Percentiles rank a stretch among this genome's conserved stretches.
Conservation (phyloP, 2,888 invertebrate genomes). For the Phania funesta region DNA sequence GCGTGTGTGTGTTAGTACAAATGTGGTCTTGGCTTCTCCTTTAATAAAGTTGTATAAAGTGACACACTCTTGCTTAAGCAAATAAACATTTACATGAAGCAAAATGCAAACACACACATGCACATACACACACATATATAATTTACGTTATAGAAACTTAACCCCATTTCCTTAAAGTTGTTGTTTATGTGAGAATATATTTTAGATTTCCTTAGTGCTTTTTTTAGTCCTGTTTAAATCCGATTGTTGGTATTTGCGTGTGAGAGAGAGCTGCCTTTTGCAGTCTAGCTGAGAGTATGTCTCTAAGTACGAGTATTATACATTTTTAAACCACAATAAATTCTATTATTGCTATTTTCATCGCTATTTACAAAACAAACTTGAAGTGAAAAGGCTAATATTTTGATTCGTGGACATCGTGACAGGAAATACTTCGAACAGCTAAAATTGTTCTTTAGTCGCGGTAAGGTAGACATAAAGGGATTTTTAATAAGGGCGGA, state of each 20-base stretch:
- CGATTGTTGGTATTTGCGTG: neutral
- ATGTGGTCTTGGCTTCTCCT: too few relatives aligned
- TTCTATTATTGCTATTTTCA: neutral
- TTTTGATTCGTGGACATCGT: too few relatives aligned
- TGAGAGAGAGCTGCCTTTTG: neutral
- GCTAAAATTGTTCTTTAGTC: too few relatives aligned
- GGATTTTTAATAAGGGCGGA: too few relatives aligned
- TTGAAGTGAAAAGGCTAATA: slow-evolving; percentile 11
- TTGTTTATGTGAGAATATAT: neutral
- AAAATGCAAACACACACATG: neutral
- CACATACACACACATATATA: neutral
- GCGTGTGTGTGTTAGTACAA: too few relatives aligned
- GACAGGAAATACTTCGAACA: too few relatives aligned
- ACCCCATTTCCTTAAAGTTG: neutral
- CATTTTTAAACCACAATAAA: slow-evolving; percentile 10
- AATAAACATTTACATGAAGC: neutral
- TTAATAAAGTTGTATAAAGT: neutral
- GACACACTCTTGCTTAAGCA: neutral
- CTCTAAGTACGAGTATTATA: neutral
- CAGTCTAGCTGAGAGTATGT: neutral
- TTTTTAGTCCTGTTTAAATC: neutral
- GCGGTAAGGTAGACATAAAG: too few relatives aligned
- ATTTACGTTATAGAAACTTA: neutral
- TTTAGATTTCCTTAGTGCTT: neutral
- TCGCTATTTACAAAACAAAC: neutral